Percentiles rank a stretch among this genome's conserved stretches.
Conservation (phyloP, 2,797 vertebrate genomes). For the Garrulus glandarius region DNA sequence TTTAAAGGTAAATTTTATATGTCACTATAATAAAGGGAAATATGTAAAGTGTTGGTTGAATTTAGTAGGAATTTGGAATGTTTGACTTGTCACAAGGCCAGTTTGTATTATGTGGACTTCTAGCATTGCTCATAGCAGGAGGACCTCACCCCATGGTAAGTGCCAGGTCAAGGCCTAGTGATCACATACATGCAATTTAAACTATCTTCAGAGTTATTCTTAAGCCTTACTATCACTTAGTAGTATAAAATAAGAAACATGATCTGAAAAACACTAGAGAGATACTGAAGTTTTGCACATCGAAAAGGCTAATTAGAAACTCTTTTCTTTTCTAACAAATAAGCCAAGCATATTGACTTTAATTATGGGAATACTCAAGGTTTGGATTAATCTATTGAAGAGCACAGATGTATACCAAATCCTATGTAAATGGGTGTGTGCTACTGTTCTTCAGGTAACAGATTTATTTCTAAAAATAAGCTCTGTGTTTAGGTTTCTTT, state of each 20-base stretch:
- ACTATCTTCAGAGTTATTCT: neutral
- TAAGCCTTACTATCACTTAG: neutral
- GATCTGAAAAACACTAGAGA: neutral
- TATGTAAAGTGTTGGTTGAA: neutral
- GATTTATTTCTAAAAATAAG: slow-evolving; percentile 11
- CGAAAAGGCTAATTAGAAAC: slow-evolving; percentile 33
- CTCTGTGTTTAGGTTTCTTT: neutral
- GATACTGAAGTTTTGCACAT: neutral
- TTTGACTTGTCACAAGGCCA: slow-evolving; percentile 1
- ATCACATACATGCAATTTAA: neutral
- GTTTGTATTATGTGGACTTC: neutral
- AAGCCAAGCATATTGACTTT: slow-evolving; percentile 22
- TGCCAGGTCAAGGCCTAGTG: neutral
- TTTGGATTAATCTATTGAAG: slow-evolving; percentile 33
- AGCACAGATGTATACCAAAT: slow-evolving; percentile 30
- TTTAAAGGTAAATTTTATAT: neutral
- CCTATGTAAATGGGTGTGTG: neutral
- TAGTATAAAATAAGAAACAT: neutral
- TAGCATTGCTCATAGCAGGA: neutral
- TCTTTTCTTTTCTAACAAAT: slow-evolving; percentile 17
- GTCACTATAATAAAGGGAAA: neutral
- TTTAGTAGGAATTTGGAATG: slow-evolving; percentile 6
- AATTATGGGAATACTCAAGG: slow-evolving; percentile 7
- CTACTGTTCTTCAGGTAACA: slow-evolving; percentile 14
- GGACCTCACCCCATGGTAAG: neutral